Evolutionary conservation across 2,113 vertebrate species (phyloP).

Genomic region (Muntiacus reevesi): DNA sequence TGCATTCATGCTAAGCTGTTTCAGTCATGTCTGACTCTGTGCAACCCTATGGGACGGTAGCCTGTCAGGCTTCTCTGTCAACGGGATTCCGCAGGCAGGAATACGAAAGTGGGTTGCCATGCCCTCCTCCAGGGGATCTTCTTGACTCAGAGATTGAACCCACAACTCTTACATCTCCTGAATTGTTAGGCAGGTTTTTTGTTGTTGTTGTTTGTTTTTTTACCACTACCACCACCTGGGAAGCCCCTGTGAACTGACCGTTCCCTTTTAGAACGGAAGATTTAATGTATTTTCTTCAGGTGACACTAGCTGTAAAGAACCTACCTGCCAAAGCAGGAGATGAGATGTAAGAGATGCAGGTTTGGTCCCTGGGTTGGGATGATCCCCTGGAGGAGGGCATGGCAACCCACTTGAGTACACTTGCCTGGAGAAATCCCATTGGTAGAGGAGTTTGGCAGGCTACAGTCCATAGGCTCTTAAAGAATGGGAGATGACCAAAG

Average conservation of each 20-base stretch:
- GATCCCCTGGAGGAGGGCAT: not conserved
- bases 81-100: not conserved
- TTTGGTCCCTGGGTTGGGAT: not conserved
- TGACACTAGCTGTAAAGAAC: not conserved
- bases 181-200: not conserved
- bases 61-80: not conserved
- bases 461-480: not conserved
- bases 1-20: not conserved
- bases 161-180: not conserved
- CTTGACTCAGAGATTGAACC: not conserved
- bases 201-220: not conserved
- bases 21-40: not conserved
- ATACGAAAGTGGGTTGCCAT: not conserved
- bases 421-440: not conserved
- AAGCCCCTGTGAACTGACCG: not conserved
- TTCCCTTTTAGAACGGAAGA: not conserved
- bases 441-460: not conserved
- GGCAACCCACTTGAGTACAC: not conserved
- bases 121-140: not conserved
- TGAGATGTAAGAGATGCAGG: accelerated
- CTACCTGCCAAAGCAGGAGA: not conserved
- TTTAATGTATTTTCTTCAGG: not conserved
- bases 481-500: not conserved
- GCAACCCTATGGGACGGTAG: not conserved
- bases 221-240: not conserved